These are phyloP conservation scores for Elmis aenea DNA, from an alignment of 2,888 invertebrate species.

Conservation along the genomic window DNA sequence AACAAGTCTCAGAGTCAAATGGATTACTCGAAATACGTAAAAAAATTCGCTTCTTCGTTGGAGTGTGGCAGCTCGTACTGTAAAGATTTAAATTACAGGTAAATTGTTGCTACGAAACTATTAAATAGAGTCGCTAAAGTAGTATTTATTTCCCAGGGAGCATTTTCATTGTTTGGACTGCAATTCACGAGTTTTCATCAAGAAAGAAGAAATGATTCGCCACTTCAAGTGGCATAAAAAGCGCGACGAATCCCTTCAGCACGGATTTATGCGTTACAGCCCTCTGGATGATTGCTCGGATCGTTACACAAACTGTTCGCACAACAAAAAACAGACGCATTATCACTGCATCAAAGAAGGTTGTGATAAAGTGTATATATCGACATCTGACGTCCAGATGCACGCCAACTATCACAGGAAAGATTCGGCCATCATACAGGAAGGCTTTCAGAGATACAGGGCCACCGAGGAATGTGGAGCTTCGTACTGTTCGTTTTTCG, in stretches of 20 bases:
- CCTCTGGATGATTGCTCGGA: slow-evolving; percentile 93
- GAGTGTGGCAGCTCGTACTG: slow-evolving; percentile 84
- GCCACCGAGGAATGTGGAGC: slow-evolving; percentile 95
- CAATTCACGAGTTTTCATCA: slow-evolving; percentile 79
- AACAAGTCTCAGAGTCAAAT: slow-evolving; percentile 62
- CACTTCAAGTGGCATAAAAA: slow-evolving; percentile 99
- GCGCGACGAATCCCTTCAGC: slow-evolving; percentile 90
- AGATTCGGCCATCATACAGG: slow-evolving; percentile 95
- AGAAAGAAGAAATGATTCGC: slow-evolving; percentile 97
- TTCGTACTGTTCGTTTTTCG: slow-evolving; percentile 85
- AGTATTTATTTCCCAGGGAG: slow-evolving; percentile 64
- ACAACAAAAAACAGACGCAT: slow-evolving; percentile 91
- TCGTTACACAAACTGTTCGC: slow-evolving; percentile 73
- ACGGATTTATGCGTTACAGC: slow-evolving; percentile 89
- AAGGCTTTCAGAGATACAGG: slow-evolving; percentile 94
- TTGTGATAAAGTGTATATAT: slow-evolving; percentile 94
- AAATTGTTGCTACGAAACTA: slow-evolving; percentile 11
- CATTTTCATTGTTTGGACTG: slow-evolving; percentile 92
- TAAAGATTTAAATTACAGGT: slow-evolving; percentile 78
- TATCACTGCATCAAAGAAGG: slow-evolving; percentile 96
- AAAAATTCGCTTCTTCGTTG: slow-evolving; percentile 73
- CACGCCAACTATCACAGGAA: slow-evolving; percentile 98
- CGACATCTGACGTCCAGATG: slow-evolving; percentile 99
- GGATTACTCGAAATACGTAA: slow-evolving; percentile 86
- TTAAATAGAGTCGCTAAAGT: neutral